A percentile compares a stretch with the other conserved stretches of the same genome.
Conservation (phyloP, 2,888 invertebrate genomes). For the Lasioglossum figueresi region DNA sequence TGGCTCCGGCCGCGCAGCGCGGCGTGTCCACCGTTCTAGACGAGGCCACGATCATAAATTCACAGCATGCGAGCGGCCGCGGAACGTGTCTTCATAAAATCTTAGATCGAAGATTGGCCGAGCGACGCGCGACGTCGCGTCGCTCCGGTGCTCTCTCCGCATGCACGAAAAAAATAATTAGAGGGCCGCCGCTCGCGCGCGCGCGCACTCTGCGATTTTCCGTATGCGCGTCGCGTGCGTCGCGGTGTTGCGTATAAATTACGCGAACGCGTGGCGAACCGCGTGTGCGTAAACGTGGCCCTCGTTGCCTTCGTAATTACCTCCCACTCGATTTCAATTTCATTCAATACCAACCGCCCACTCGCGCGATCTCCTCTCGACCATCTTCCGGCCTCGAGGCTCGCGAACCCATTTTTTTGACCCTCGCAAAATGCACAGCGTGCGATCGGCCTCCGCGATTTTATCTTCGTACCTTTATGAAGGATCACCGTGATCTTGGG, state of each 20-base stretch:
- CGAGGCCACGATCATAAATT: conserved; percentile 71
- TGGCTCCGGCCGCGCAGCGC: background rate
- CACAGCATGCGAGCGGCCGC: conserved; percentile 73
- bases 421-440: background rate
- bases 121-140: too few species aligned
- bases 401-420: background rate
- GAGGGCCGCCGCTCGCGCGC: background rate
- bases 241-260: conserved; percentile 56
- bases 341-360: conserved; percentile 5
- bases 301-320: conserved; percentile 42
- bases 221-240: conserved; percentile 41
- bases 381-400: background rate
- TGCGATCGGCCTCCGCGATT: background rate
- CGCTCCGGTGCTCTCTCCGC: conserved; percentile 34
- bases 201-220: conserved; percentile 8
- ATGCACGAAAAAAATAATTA: conserved; percentile 70
- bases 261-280: conserved; percentile 30
- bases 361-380: background rate
- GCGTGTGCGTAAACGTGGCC: background rate
- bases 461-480: background rate
- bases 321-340: conserved; percentile 36
- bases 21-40: conserved; percentile 58
- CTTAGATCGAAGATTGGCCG: conserved; percentile 72
- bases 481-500: too few species aligned
- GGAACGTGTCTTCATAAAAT: conserved; percentile 72